phyloP scores from a whole-genome alignment of 2,888 invertebrate genomes.

The Catocala nupta region DNA sequence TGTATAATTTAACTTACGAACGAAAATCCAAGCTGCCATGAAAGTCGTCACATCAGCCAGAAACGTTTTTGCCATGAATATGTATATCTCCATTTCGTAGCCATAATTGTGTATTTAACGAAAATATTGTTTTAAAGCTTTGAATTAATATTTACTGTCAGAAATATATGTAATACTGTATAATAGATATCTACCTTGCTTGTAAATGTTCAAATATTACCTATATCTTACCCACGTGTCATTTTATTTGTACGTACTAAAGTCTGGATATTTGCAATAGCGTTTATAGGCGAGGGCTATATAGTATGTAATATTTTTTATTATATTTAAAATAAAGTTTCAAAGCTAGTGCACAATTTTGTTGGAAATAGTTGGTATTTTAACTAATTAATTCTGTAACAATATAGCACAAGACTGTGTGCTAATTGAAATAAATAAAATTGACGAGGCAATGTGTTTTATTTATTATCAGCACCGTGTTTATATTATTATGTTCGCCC shows the following conservation, averaged over 20 bases:
- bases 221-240: constrained; percentile 29
- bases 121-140: constrained; percentile 44
- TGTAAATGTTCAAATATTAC: constrained; percentile 40
- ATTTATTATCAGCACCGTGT: constrained; percentile 24
- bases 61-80: constrained; percentile 60
- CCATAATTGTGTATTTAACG: constrained; percentile 55
- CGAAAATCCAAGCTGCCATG: constrained; percentile 59
- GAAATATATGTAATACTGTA: constrained; percentile 42
- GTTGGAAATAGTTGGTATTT: constrained; percentile 73
- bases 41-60: constrained; percentile 52
- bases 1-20: constrained; percentile 46
- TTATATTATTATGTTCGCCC: too few species aligned
- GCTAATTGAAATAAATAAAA: constrained; percentile 81
- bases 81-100: constrained; percentile 54
- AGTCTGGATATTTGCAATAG: constrained; percentile 30
- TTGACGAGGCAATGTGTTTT: constrained; percentile 59
- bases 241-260: constrained; percentile 32
- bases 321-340: constrained; percentile 58
- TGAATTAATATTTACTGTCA: constrained; percentile 37
- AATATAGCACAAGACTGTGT: constrained; percentile 77
- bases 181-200: constrained; percentile 26
- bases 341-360: constrained; percentile 78
- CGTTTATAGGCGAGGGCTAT: constrained; percentile 35
- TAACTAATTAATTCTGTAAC: constrained; percentile 77
- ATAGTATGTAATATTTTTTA: constrained; percentile 47